Conservation (phyloP, 2,113 vertebrate genomes). For the Poeciliopsis occidentalis region DNA sequence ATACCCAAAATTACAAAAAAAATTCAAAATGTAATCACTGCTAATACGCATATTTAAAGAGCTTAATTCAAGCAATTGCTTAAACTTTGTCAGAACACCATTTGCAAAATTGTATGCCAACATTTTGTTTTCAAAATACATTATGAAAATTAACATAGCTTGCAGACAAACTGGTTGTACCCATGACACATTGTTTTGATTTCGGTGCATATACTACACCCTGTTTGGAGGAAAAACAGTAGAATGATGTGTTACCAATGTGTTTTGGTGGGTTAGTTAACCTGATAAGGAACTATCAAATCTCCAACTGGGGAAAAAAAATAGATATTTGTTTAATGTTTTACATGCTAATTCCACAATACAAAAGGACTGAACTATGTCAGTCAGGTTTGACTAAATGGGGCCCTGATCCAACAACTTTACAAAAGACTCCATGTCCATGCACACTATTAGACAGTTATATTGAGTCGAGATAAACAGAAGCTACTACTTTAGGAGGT, state of each 20-base stretch:
- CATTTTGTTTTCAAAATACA: neutral
- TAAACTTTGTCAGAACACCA: neutral
- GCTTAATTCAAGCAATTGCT: neutral
- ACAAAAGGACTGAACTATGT: too few relatives aligned
- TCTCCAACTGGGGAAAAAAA: neutral
- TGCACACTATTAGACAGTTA: too few relatives aligned
- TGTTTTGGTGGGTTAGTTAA: neutral
- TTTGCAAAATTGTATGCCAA: neutral
- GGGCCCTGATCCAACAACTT: too few relatives aligned
- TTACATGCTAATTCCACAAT: too few relatives aligned
- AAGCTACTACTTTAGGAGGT: too few relatives aligned
- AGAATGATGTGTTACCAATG: neutral
- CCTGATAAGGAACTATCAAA: neutral
- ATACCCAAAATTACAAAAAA: neutral
- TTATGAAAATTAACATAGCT: neutral
- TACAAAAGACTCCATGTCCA: too few relatives aligned
- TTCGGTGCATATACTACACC: neutral
- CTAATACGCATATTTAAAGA: neutral
- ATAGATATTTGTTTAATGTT: neutral
- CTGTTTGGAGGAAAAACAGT: neutral
- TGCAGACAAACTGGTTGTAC: neutral
- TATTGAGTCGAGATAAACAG: too few relatives aligned
- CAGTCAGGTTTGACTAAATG: too few relatives aligned
- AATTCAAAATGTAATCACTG: neutral
- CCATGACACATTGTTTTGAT: neutral